A percentile compares a stretch with the other conserved stretches of the same genome.
Conservation (phyloP, 2,888 invertebrate species). For the Therioaphis trifolii region DNA sequence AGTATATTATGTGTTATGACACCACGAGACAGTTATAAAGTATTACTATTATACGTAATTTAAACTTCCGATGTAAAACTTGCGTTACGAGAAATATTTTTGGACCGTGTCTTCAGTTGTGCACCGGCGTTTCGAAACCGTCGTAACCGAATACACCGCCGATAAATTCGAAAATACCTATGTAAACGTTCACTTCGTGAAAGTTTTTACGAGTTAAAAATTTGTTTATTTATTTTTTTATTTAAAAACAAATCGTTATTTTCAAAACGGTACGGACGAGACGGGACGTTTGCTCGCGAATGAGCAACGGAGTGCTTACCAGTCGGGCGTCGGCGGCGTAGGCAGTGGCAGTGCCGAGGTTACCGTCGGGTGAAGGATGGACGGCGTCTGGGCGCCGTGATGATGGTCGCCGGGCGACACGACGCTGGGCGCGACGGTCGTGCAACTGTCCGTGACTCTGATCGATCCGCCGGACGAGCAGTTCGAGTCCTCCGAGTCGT, state of each 20-base stretch:
- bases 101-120: too few relatives aligned
- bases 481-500: constrained; percentile 88
- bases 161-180: too few relatives aligned
- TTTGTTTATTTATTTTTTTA: too few relatives aligned
- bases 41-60: too few relatives aligned
- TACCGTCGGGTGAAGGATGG: constrained; percentile 67
- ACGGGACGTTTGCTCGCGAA: too few relatives aligned
- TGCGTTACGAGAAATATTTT: not conserved
- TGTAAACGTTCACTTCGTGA: too few relatives aligned
- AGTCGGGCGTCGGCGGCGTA: constrained; percentile 77
- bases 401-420: constrained; percentile 62
- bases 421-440: constrained; percentile 65
- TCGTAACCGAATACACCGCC: too few relatives aligned
- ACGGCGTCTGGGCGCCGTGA: constrained; percentile 66
- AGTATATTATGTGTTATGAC: too few relatives aligned
- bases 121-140: too few relatives aligned
- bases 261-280: not conserved
- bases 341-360: constrained; percentile 69
- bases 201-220: too few relatives aligned
- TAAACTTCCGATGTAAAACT: not conserved
- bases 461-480: constrained; percentile 81
- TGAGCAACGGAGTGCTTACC: constrained; percentile 44
- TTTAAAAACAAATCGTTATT: not conserved
- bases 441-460: constrained; percentile 74
- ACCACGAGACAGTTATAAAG: too few relatives aligned